These are phyloP conservation scores for Porites cylindrica DNA, from an alignment of 92 coral and sea anemone genomes.

Conservation along the genomic window DNA sequence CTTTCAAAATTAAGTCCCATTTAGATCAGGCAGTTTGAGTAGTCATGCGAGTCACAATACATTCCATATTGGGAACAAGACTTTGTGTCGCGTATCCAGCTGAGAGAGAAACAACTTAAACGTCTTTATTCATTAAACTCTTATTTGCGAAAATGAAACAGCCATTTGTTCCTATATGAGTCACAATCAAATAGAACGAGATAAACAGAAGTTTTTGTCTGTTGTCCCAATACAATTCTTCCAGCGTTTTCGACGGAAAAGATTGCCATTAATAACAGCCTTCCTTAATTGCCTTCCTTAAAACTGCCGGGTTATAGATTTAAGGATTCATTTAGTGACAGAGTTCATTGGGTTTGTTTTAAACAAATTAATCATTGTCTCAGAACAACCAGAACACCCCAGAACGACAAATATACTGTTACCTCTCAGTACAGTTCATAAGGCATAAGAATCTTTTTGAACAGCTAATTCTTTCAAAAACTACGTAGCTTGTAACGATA, in stretches of 20 bases:
- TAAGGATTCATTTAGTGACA: background rate
- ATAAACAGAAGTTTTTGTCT: background rate
- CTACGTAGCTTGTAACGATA: background rate
- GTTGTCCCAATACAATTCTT: background rate
- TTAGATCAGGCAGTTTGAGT: background rate
- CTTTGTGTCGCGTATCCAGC: slow-evolving; percentile 36
- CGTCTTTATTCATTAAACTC: background rate
- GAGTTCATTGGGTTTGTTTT: background rate
- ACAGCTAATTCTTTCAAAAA: background rate
- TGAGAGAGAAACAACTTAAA: slow-evolving; percentile 10
- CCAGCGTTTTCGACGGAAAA: slow-evolving; percentile 4
- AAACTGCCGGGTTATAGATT: background rate
- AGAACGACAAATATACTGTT: background rate
- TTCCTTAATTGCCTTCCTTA: background rate
- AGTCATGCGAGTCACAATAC: background rate
- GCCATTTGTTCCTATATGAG: background rate
- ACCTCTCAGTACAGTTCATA: background rate
- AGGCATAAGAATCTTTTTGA: background rate
- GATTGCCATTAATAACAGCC: background rate
- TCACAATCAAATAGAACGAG: background rate
- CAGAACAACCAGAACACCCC: background rate
- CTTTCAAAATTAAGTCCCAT: background rate
- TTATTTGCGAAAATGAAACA: background rate
- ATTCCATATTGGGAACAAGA: slow-evolving; percentile 26
- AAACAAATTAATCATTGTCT: background rate